Evolutionary conservation across 2,113 vertebrate genomes (phyloP).

Genomic region (Lucifuga dentata): DNA sequence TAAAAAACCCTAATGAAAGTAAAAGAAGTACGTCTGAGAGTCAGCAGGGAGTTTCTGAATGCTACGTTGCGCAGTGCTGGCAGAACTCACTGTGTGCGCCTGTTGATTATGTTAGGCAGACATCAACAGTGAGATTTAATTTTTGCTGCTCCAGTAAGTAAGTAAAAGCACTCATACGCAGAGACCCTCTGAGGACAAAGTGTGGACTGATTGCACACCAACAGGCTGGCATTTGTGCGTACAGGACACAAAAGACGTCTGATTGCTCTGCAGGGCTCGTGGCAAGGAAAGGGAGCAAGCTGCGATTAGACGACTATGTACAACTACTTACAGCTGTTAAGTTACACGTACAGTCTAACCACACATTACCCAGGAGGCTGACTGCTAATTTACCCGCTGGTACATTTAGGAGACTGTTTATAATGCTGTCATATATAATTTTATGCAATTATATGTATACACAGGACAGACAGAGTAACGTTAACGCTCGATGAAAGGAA

Average conservation of each 20-base stretch:
- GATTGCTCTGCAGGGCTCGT: constrained; percentile 54
- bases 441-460: not conserved
- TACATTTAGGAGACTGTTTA: not conserved
- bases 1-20: not conserved
- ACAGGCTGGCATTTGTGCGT: constrained; percentile 57
- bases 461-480: not conserved
- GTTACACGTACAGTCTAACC: not conserved
- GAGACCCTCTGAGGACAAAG: constrained; percentile 45
- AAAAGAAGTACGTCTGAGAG: constrained; percentile 5
- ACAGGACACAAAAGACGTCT: constrained; percentile 53
- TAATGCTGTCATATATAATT: not conserved
- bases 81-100: not conserved
- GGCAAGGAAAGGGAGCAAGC: constrained; percentile 36
- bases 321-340: constrained; percentile 23
- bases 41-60: not conserved
- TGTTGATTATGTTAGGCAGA: constrained; percentile 49
- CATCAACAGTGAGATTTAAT: constrained; percentile 45
- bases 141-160: constrained; percentile 5
- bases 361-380: not conserved
- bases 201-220: constrained; percentile 66
- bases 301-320: constrained; percentile 46
- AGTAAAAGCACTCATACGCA: constrained; percentile 19
- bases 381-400: not conserved
- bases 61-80: not conserved
- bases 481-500: no score